Evolutionary conservation across 2,888 invertebrate species (phyloP), one percentile per base, ranked within the genome.

Genomic region (Drosophila glabriapex): DNA sequence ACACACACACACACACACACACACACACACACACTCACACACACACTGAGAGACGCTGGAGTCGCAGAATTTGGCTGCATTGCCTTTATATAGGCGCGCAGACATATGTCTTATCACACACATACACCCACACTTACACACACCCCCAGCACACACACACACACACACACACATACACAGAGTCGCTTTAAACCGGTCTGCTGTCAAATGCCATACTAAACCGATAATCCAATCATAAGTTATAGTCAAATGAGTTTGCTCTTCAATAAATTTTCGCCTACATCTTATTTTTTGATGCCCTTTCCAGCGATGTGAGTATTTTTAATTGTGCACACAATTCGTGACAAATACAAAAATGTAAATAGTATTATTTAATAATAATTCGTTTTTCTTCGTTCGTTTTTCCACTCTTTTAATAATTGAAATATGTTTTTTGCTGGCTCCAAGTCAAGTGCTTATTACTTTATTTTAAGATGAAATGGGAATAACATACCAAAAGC

Each of bases 201-300:
- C 86, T 90, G 89, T 90, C 90, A 87, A 90, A 87, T 90, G 89
- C 86, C 90, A 80, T 89, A 83, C 89, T 89, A 87, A 87, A 90
- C 90, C 90, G 89, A 87, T 90, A 87, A 87, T 87, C 90, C 86
- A 87, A 87, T 87, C 90, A 87, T 87, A 87, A 87, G 90, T 87
- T 87, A 89, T 90, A 87, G 90, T 87, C 86, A 90, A 87, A 87
- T 87, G 89, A 90, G 89, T 87, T 87, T 87, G 86, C 76, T 90
- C 90, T 77, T 77, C 86, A 90, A 87, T 87, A 90, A 90, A 87
- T 83, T 78, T 78, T 89, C 76, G 76, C 83, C 77, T 68, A 74
- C 65, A 63, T 68, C 81, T 68, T 63, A 63, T 67, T 79, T 80
- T 58, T 54, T 33, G 14, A 58, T 64, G 46, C 60, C 14, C 71